A percentile compares a stretch with the other conserved stretches of the same genome.
phyloP scores from a whole-genome alignment of 2,797 vertebrate genomes.

The Centropyge bicolor region DNA sequence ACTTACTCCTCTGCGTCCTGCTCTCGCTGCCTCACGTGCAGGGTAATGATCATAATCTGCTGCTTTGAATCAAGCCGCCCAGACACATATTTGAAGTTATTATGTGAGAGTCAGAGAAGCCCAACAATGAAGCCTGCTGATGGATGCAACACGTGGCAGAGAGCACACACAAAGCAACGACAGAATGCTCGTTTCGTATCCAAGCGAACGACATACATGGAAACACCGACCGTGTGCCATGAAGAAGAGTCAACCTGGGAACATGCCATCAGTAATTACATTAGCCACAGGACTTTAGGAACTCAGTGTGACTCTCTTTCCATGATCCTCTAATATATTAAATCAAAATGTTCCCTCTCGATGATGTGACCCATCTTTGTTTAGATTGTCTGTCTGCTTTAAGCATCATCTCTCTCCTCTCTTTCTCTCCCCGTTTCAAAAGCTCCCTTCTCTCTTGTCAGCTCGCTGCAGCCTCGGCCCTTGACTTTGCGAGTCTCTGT shows the following conservation, averaged over 20 bases:
- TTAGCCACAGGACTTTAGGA: slow-evolving; percentile 43
- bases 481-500: slow-evolving; percentile 79
- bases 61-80: slow-evolving; percentile 64
- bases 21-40: slow-evolving; percentile 25
- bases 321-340: slow-evolving; percentile 33
- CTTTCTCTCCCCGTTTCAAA: slow-evolving; percentile 38
- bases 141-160: slow-evolving; percentile 50
- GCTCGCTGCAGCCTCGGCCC: slow-evolving; percentile 51
- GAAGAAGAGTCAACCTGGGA: slow-evolving; percentile 33
- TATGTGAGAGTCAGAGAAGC: slow-evolving; percentile 48
- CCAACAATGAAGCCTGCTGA: slow-evolving; percentile 58
- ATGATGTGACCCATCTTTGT: slow-evolving; percentile 64
- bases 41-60: slow-evolving; percentile 61
- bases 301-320: slow-evolving; percentile 39
- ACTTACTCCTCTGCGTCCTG: slow-evolving; percentile 36
- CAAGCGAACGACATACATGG: slow-evolving; percentile 53
- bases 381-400: slow-evolving; percentile 55
- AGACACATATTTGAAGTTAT: slow-evolving; percentile 60
- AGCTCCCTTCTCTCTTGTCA: slow-evolving; percentile 42
- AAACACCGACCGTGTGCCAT: slow-evolving; percentile 36
- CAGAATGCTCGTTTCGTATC: slow-evolving; percentile 42
- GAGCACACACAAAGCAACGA: slow-evolving; percentile 25
- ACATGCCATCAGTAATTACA: slow-evolving; percentile 49
- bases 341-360: slow-evolving; percentile 39
- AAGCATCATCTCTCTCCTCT: slow-evolving; percentile 36